Percentiles rank a stretch among this genome's conserved stretches.
Evolutionary conservation across 1,140 invertebrate species (phyloP).

Genomic region (Saccostrea echinata): DNA sequence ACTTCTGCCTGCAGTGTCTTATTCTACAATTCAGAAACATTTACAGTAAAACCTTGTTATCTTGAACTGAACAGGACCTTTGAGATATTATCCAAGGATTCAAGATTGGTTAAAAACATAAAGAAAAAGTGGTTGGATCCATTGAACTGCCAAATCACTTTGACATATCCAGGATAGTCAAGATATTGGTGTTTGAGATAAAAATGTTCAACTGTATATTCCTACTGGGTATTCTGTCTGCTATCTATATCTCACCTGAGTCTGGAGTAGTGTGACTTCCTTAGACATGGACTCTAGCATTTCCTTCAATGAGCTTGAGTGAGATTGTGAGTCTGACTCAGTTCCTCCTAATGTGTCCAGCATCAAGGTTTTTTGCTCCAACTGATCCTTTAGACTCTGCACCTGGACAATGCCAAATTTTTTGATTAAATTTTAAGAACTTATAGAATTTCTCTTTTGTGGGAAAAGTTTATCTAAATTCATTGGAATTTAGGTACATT

Average conservation of each 20-base stretch:
- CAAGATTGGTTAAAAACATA: no score
- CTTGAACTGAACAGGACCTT: neutral
- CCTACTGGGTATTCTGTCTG: no score
- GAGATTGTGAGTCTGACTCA: slow-evolving; percentile 65
- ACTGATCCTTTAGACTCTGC: slow-evolving; percentile 62
- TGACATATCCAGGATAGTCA: no score
- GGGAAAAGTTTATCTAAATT: no score
- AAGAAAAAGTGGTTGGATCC: no score
- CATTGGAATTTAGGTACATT: no score
- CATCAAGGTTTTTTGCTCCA: slow-evolving; percentile 64
- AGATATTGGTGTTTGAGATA: no score
- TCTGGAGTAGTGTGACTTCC: slow-evolving; percentile 63
- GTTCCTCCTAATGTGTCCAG: slow-evolving; percentile 66
- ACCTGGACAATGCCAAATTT: slow-evolving; percentile 45
- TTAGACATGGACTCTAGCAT: slow-evolving; percentile 63
- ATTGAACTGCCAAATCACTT: no score
- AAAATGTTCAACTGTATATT: no score
- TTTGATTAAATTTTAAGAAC: no score
- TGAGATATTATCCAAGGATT: no score
- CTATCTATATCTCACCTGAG: slow-evolving; percentile 58
- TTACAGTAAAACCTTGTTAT: neutral
- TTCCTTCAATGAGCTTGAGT: slow-evolving; percentile 65
- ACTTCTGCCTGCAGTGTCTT: slow-evolving; percentile 21
- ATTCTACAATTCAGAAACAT: slow-evolving; percentile 7
- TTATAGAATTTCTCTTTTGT: no score